Conservation (phyloP, 2,797 vertebrate species). For the Numenius phaeopus region DNA sequence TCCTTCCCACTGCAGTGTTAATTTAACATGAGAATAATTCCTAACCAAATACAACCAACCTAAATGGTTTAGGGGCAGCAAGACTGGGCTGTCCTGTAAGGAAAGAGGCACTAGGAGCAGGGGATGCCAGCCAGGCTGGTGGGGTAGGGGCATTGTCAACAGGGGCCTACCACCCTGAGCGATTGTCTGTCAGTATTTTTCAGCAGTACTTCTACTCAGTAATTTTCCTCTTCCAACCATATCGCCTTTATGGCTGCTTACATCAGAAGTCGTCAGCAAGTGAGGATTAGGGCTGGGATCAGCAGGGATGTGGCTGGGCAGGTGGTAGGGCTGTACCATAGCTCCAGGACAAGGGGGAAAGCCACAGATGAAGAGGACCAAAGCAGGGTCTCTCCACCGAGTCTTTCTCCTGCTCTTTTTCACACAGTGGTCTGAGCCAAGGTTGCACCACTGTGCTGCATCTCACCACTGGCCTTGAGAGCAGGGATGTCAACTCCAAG, state of each 20-base stretch:
- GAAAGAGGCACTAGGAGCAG: not conserved
- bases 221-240: not conserved
- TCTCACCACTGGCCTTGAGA: not conserved
- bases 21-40: not conserved
- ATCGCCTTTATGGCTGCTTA: accelerated
- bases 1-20: not conserved
- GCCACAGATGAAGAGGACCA: accelerated
- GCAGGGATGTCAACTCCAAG: not conserved
- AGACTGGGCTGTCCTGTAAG: accelerated
- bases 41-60: not conserved
- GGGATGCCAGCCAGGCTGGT: accelerated
- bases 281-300: not conserved
- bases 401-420: not conserved
- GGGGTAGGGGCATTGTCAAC: accelerated
- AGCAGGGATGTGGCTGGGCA: not conserved
- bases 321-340: not conserved
- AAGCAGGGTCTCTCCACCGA: accelerated
- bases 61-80: not conserved
- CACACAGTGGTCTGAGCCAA: not conserved
- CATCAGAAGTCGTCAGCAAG: not conserved
- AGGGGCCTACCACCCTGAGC: accelerated
- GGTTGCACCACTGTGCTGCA: not conserved
- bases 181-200: not conserved
- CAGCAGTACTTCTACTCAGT: not conserved
- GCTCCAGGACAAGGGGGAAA: not conserved